Percentiles rank a stretch among this genome's conserved stretches.
Conservation (phyloP, 2,113 vertebrate species). For the Heliornis fulica region DNA sequence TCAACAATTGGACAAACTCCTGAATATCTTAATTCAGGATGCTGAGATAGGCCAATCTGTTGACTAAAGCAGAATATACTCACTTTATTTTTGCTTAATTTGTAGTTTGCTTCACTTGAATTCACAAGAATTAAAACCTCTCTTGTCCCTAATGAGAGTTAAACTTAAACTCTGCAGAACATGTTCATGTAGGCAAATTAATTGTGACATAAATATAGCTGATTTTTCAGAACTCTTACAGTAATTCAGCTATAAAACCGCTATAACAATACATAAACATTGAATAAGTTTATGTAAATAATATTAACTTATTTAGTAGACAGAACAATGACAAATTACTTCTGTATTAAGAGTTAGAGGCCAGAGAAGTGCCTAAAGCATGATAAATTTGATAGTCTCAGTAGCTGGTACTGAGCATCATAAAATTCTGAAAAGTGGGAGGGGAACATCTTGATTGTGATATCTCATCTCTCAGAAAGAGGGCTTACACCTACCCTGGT, state of each 20-base stretch:
- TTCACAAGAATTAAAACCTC: not conserved
- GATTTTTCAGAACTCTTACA: not conserved
- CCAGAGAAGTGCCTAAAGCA: not conserved
- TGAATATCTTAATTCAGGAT: not conserved
- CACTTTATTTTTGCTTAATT: not conserved
- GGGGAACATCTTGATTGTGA: not conserved
- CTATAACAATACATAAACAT: not conserved
- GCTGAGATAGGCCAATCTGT: not conserved
- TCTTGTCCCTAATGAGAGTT: not conserved
- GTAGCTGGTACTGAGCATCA: not conserved
- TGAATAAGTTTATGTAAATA: not conserved
- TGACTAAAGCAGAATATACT: not conserved
- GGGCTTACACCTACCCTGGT: not conserved
- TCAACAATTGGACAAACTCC: not conserved
- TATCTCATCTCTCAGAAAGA: not conserved
- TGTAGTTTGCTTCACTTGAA: not conserved
- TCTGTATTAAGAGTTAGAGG: not conserved
- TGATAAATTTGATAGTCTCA: not conserved
- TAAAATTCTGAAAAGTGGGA: not conserved
- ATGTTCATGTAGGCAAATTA: not conserved
- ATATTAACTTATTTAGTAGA: not conserved
- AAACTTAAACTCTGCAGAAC: not conserved
- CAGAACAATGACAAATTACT: not conserved
- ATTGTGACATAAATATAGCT: rapidly evolving
- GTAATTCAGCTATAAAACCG: not conserved